phyloP scores from a whole-genome alignment of 2,113 vertebrate genomes.

The Triplophysa dalaica region DNA sequence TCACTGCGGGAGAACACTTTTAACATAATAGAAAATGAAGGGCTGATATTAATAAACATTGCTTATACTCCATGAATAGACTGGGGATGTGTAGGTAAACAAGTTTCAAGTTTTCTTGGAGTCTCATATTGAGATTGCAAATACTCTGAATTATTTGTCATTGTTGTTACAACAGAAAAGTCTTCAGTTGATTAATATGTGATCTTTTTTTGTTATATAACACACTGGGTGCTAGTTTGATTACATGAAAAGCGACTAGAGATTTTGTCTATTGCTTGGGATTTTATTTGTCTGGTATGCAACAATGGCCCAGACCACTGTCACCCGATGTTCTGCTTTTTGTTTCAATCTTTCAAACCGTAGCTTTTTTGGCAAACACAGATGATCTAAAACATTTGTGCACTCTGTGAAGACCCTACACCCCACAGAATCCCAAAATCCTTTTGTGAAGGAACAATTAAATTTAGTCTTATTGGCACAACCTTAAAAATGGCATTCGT shows the following conservation, averaged over 20 bases:
- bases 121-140: not conserved
- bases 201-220: not conserved
- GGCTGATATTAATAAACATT: conserved; percentile 41
- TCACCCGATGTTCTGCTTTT: no score
- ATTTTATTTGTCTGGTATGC: not conserved
- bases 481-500: not conserved
- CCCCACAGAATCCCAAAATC: not conserved
- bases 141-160: not conserved
- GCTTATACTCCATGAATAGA: conserved; percentile 2
- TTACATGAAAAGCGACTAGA: conserved; percentile 10
- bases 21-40: conserved; percentile 35
- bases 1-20: conserved; percentile 11
- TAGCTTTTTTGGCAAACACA: no score
- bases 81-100: not conserved
- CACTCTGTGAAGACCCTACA: not conserved
- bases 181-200: not conserved
- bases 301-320: no score
- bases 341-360: not conserved
- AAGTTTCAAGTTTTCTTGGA: not conserved
- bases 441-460: not conserved
- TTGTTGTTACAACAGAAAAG: not conserved
- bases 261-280: not conserved
- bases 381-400: not conserved
- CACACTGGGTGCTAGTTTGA: not conserved
- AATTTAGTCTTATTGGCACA: not conserved